Base-by-base conservation (phyloP, 2,888 invertebrate species). In the Oxystoma pomonae region DNA sequence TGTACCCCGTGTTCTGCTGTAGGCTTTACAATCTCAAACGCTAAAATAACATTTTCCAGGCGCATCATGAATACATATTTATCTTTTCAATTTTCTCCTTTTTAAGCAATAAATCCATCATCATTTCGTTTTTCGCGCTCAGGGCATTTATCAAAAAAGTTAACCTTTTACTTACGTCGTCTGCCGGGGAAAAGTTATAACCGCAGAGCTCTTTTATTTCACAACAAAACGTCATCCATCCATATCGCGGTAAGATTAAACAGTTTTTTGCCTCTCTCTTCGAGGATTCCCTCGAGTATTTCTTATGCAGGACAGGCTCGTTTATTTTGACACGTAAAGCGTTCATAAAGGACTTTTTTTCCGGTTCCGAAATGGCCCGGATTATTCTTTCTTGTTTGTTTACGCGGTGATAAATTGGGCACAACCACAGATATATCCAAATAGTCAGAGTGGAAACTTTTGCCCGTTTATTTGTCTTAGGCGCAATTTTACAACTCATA, bases 321-420 rank as follows among this genome's bases (percentile, higher is more conserved):
- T 66, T 64, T 66, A 64, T 66, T 62, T 61, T 62, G 66, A 64
- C 66, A 66, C 66, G 62, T 66, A 59, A 66, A 66, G 63, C 66
- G 63, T 66, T 63, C 63, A 63, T 59, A 61, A 66, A 63, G 63
- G 59, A 63, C 66, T 66, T 66, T 66, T 66, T 66, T 59, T 63
- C 58, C 57, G 35, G 59, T 49, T 58, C 59, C 58, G 56, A 57
- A 66, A 66, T 66, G 61, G 61, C 57, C 60, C 59, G 63, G 59
- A 63, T 66, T 66, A 63, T 64, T 66, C 59, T 63, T 61, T 60
- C 59, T 35, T 59, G 62, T 57, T 64, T 64, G 64, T 63, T 60
- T 53, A 55, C 56, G 50, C 60, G 53, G 52, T 65, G 62, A 65
- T 65, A 65, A 65, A 65, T 65, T 58, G 63, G 49, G 55, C 61